phyloP scores from a whole-genome alignment of 2,797 vertebrate species.

The Pseudochaenichthys georgianus region DNA sequence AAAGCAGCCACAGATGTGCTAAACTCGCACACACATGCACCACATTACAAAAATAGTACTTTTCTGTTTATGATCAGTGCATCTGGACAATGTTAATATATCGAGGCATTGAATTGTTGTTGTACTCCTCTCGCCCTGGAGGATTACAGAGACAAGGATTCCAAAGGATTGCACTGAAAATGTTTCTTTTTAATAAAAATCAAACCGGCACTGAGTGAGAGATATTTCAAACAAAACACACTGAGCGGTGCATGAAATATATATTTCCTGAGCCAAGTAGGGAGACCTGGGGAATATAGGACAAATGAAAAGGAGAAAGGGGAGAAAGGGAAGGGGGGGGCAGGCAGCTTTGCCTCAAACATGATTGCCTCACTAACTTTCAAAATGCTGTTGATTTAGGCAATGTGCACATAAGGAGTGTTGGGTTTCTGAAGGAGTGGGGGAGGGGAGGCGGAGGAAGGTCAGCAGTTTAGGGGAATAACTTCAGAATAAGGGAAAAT shows the following conservation, averaged over 20 bases:
- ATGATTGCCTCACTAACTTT: conserved; percentile 78
- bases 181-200: conserved; percentile 76
- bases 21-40: conserved; percentile 29
- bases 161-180: conserved; percentile 65
- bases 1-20: conserved; percentile 45
- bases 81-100: conserved; percentile 74
- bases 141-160: conserved; percentile 66
- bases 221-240: conserved; percentile 74
- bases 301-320: conserved; percentile 58
- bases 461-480: conserved; percentile 65
- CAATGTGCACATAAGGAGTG: conserved; percentile 67
- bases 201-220: conserved; percentile 55
- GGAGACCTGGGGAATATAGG: conserved; percentile 69
- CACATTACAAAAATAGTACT: conserved; percentile 61
- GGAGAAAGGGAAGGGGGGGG: background rate
- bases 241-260: conserved; percentile 61
- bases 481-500: conserved; percentile 61
- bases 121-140: conserved; percentile 48
- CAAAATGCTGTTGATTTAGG: conserved; percentile 82
- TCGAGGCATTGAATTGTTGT: conserved; percentile 65
- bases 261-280: conserved; percentile 63
- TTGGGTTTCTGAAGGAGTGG: conserved; percentile 68
- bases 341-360: conserved; percentile 63
- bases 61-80: conserved; percentile 60
- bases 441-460: conserved; percentile 33